Percentiles rank a stretch among this genome's conserved stretches.
Conservation (phyloP, 2,113 vertebrate species). For the Onychostoma macrolepis region DNA sequence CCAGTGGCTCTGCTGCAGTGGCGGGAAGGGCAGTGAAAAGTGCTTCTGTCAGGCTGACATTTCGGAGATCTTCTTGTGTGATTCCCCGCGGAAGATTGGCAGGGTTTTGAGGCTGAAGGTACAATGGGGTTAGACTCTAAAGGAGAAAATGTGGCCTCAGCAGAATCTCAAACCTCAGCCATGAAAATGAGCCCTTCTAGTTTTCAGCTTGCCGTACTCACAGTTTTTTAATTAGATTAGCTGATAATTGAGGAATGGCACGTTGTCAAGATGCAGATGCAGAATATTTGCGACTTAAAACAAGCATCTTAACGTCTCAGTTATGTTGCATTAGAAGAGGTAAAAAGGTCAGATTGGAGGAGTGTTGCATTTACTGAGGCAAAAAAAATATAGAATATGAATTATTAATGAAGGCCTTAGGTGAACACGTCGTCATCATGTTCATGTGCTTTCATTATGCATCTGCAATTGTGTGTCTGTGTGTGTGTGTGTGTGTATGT, state of each 20-base stretch:
- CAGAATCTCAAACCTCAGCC: conserved; percentile 19
- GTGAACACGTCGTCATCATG: conserved; percentile 51
- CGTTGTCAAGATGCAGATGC: background rate
- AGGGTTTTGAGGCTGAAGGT: conserved; percentile 29
- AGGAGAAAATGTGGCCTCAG: conserved; percentile 52
- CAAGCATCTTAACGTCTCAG: background rate
- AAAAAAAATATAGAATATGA: conserved; percentile 54
- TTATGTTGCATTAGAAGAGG: conserved; percentile 10
- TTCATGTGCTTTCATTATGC: conserved; percentile 54
- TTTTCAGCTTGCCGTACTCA: background rate
- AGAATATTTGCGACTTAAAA: background rate
- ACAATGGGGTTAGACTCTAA: conserved; percentile 52
- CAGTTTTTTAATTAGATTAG: conserved; percentile 23
- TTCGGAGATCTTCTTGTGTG: conserved; percentile 57
- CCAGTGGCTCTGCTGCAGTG: conserved; percentile 41
- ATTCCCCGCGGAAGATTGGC: conserved; percentile 49
- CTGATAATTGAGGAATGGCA: conserved; percentile 24
- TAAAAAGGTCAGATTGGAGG: conserved; percentile 34
- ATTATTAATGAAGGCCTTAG: conserved; percentile 54
- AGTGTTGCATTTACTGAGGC: conserved; percentile 31
- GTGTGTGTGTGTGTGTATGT: background rate
- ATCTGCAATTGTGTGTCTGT: conserved; percentile 4
- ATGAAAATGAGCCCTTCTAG: background rate
- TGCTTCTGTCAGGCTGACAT: conserved; percentile 60
- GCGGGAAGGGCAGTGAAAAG: conserved; percentile 50